A percentile compares a stretch with the other conserved stretches of the same genome.
These are phyloP conservation scores for Scaptomyza reducta DNA, from an alignment of 2,888 invertebrate genomes.

Conservation along the genomic window DNA sequence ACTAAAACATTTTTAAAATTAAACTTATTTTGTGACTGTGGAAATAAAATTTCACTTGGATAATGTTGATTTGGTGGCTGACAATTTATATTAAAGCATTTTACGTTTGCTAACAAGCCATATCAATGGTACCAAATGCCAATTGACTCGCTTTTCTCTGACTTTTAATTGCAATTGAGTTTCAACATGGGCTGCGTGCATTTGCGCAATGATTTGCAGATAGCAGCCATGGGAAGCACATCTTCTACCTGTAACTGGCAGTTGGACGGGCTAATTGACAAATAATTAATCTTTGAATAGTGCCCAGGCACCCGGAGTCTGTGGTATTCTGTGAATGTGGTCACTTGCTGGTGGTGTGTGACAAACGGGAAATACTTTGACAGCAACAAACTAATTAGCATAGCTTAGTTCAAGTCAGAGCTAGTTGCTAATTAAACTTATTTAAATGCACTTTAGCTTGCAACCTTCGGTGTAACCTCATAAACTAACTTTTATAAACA, in stretches of 20 bases:
- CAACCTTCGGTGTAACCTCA: conserved; percentile 67
- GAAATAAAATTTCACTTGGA: conserved; percentile 29
- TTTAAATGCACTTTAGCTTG: conserved; percentile 52
- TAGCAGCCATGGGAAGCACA: conserved; percentile 52
- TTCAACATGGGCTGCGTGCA: conserved; percentile 72
- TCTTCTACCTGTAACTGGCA: background rate
- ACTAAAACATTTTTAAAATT: background rate
- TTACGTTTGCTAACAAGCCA: conserved; percentile 56
- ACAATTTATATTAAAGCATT: conserved; percentile 65
- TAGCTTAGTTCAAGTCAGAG: conserved; percentile 38
- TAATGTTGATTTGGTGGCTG: conserved; percentile 50
- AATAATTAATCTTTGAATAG: conserved; percentile 71
- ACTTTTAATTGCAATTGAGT: conserved; percentile 73
- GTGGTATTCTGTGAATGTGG: conserved; percentile 29
- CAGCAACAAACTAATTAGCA: conserved; percentile 51
- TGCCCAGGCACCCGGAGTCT: conserved; percentile 26
- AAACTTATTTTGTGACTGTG: background rate
- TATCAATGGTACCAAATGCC: conserved; percentile 18
- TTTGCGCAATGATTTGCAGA: conserved; percentile 74
- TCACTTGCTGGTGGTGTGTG: conserved; percentile 27
- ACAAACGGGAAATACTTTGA: conserved; percentile 65
- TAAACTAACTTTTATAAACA: conserved; percentile 45
- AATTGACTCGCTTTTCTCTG: conserved; percentile 45
- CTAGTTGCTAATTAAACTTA: conserved; percentile 35
- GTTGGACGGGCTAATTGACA: conserved; percentile 59